Evolutionary conservation across 2,888 invertebrate species (phyloP).

Genomic region (Sisyra terminalis): DNA sequence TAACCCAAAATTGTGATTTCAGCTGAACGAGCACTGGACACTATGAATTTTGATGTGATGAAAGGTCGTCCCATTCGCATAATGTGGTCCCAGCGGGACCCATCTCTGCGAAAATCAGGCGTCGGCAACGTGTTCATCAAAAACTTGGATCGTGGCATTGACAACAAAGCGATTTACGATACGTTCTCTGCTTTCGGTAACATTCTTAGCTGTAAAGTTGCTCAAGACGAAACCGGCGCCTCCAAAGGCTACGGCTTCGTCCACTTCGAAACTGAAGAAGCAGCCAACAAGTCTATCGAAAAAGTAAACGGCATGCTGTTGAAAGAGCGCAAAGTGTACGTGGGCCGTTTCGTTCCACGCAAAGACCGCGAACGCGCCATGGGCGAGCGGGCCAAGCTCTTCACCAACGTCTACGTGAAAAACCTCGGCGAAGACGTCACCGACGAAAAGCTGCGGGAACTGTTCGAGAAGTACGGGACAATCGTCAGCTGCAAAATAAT

Average conservation of each 20-base stretch:
- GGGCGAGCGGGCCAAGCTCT: conserved; percentile 90
- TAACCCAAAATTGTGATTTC: no score
- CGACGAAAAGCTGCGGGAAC: conserved; percentile 74
- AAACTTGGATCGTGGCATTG: conserved; percentile 94
- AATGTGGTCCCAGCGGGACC: conserved; percentile 99
- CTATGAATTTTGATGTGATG: conserved; percentile 98
- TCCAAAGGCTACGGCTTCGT: conserved; percentile 98
- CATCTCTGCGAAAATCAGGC: conserved; percentile 93
- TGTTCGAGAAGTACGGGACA: conserved; percentile 86
- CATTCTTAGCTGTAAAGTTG: conserved; percentile 96
- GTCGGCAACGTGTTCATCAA: conserved; percentile 99
- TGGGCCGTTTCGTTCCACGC: conserved; percentile 95
- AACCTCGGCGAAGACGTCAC: conserved; percentile 93
- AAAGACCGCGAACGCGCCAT: conserved; percentile 96
- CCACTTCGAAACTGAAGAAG: conserved; percentile 97
- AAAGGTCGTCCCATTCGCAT: conserved; percentile 97
- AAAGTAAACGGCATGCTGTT: conserved; percentile 98
- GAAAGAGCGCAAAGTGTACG: conserved; percentile 95
- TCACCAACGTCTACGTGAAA: conserved; percentile 97
- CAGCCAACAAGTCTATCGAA: conserved; percentile 92
- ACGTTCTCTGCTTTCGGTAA: conserved; percentile 98
- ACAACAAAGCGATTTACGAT: conserved; percentile 99
- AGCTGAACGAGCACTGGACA: conserved; percentile 96
- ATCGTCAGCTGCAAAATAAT: conserved; percentile 89
- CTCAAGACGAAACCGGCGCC: conserved; percentile 85